These are phyloP conservation scores for Paedocypris micromegethes DNA, from an alignment of 2,797 vertebrate genomes.

Conservation along the genomic window DNA sequence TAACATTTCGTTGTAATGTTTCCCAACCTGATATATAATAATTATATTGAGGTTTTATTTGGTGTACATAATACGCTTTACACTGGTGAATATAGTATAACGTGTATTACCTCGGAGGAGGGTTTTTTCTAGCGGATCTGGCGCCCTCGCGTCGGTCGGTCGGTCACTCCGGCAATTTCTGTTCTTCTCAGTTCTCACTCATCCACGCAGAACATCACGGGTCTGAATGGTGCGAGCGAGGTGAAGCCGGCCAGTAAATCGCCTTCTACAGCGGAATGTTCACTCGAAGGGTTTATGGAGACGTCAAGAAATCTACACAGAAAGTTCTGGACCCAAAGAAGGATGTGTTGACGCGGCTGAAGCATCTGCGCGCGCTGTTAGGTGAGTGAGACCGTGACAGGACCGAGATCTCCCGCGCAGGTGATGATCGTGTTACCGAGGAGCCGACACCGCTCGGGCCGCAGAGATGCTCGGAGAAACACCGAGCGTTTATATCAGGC, in stretches of 20 bases:
- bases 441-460: background rate
- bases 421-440: too few species aligned
- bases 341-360: slow-evolving; percentile 90
- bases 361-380: slow-evolving; percentile 90
- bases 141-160: slow-evolving; percentile 25
- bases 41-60: too few species aligned
- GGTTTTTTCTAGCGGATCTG: slow-evolving; percentile 14
- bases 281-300: slow-evolving; percentile 91
- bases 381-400: slow-evolving; percentile 72
- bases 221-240: slow-evolving; percentile 66
- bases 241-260: slow-evolving; percentile 64
- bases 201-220: slow-evolving; percentile 59
- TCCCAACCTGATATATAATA: too few species aligned
- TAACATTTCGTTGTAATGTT: too few species aligned
- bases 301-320: slow-evolving; percentile 98
- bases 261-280: slow-evolving; percentile 83
- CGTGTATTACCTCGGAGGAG: background rate
- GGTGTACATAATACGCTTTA: too few species aligned
- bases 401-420: background rate
- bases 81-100: too few species aligned
- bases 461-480: background rate
- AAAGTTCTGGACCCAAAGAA: slow-evolving; percentile 99
- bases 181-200: slow-evolving; percentile 48
- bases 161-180: slow-evolving; percentile 23
- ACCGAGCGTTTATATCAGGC: background rate